Evolutionary conservation across 2,797 vertebrate species (phyloP).

Genomic region (Acropternis orthonyx): DNA sequence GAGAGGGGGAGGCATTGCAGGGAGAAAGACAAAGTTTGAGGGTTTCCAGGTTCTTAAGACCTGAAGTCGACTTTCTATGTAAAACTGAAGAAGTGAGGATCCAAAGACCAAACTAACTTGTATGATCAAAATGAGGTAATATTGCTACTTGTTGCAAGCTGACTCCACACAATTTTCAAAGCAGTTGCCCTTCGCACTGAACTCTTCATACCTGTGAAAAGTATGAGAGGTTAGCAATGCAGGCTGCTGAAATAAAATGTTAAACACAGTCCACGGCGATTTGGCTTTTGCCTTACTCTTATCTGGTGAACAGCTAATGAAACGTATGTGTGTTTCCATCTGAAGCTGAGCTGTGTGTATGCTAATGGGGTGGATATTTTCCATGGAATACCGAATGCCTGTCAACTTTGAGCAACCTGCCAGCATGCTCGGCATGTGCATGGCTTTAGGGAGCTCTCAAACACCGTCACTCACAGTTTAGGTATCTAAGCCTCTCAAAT

Average conservation of each 20-base stretch:
- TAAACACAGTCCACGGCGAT: not conserved
- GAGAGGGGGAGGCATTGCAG: not conserved
- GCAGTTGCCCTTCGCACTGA: not conserved
- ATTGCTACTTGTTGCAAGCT: not conserved
- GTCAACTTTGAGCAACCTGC: not conserved
- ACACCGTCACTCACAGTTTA: not conserved
- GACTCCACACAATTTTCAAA: not conserved
- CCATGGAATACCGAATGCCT: not conserved
- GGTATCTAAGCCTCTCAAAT: not conserved
- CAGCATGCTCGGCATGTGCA: not conserved
- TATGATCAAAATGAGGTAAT: not conserved
- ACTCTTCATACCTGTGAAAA: not conserved
- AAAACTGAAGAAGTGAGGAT: not conserved
- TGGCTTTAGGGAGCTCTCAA: not conserved
- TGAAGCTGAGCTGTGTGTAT: not conserved
- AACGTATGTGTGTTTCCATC: not conserved
- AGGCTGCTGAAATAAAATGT: not conserved
- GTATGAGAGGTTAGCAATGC: not conserved
- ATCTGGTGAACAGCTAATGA: not conserved
- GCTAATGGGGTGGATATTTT: not conserved
- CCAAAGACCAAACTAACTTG: not conserved
- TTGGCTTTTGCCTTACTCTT: not conserved
- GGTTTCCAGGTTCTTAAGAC: not conserved
- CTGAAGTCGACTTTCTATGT: not conserved
- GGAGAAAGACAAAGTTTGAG: not conserved